phyloP scores from a whole-genome alignment of 1,140 invertebrate species.

The Calliopsis andreniformis region DNA sequence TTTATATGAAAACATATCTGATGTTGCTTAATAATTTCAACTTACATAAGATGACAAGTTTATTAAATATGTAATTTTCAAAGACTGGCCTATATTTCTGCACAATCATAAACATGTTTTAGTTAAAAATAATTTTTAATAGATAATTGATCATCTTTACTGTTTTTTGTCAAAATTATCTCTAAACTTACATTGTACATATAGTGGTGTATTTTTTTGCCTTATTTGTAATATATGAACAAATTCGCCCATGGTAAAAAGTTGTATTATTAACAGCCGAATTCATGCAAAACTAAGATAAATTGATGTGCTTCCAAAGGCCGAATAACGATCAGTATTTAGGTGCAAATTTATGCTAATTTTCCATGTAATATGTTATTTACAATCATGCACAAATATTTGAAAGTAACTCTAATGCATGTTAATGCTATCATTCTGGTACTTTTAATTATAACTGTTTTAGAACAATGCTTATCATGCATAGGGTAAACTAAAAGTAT shows the following conservation, averaged over 20 bases:
- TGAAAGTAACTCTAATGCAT: neutral
- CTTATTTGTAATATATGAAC: conserved; percentile 31
- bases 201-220: conserved; percentile 32
- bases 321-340: conserved; percentile 56
- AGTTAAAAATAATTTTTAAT: conserved; percentile 21
- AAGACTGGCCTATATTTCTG: conserved; percentile 53
- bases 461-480: neutral
- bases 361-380: conserved; percentile 24
- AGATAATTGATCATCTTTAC: conserved; percentile 4
- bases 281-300: conserved; percentile 23
- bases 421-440: conserved; percentile 8
- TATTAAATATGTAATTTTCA: conserved; percentile 38
- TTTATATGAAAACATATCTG: conserved; percentile 6
- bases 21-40: neutral
- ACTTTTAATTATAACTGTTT: conserved; percentile 7
- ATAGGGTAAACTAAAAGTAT: conserved; percentile 6
- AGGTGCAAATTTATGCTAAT: conserved; percentile 40
- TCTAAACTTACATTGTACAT: conserved; percentile 27
- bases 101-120: conserved; percentile 33
- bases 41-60: conserved; percentile 14
- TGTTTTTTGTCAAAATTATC: conserved; percentile 22
- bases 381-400: conserved; percentile 23
- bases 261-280: conserved; percentile 22
- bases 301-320: conserved; percentile 57
- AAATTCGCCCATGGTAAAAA: conserved; percentile 10